Conservation (phyloP, 2,113 vertebrate genomes). For the Arenaria interpres region DNA sequence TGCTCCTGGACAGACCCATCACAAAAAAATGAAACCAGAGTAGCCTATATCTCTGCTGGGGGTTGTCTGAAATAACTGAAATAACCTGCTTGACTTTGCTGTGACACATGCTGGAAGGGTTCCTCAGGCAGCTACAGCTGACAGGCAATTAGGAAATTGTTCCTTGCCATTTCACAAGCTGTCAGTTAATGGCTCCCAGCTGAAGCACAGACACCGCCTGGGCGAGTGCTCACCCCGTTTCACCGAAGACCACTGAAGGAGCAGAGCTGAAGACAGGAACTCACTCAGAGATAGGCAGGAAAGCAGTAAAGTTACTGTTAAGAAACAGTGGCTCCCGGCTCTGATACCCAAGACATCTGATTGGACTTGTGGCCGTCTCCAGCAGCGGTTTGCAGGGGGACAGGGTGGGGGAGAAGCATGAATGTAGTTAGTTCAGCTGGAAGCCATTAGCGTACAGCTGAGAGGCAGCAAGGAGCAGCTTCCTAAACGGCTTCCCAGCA, state of each 20-base stretch:
- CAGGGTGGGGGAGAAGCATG: neutral
- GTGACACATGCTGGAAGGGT: conserved; percentile 16
- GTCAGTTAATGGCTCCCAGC: conserved; percentile 59
- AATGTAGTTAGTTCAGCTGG: conserved; percentile 38
- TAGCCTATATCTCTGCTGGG: neutral
- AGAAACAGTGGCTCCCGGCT: neutral
- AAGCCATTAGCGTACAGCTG: conserved; percentile 41
- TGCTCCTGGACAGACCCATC: neutral
- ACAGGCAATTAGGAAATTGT: conserved; percentile 63
- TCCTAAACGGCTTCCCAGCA: conserved; percentile 40
- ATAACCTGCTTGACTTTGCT: conserved; percentile 40
- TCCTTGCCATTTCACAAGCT: conserved; percentile 61
- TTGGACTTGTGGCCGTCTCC: neutral
- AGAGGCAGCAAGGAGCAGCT: conserved; percentile 47
- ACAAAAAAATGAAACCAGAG: neutral
- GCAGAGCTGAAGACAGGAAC: neutral
- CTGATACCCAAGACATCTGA: neutral
- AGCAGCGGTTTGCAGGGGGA: neutral
- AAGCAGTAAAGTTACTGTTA: neutral
- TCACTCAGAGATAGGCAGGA: neutral
- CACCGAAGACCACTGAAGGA: neutral
- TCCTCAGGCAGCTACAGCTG: conserved; percentile 42
- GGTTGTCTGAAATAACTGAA: conserved; percentile 15
- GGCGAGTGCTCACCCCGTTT: neutral
- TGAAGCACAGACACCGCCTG: neutral